phyloP scores from a whole-genome alignment of 2,888 invertebrate species.

The Torymus aiolomorphi region DNA sequence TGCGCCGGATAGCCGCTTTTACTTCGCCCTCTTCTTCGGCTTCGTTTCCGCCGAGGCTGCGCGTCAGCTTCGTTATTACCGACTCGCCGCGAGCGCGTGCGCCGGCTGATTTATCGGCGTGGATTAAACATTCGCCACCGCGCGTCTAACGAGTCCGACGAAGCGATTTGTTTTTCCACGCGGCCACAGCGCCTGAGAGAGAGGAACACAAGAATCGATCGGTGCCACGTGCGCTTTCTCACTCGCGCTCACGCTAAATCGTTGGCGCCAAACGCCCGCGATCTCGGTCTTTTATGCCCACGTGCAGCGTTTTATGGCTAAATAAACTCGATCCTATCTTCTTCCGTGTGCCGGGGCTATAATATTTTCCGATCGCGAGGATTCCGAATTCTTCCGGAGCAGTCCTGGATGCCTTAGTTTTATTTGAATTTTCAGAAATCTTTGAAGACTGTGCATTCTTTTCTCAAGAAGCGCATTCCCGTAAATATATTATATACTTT shows the following conservation, averaged over 20 bases:
- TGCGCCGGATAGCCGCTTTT: constrained; percentile 63
- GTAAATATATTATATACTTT: no score
- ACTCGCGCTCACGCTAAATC: no score
- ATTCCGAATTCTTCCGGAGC: neutral
- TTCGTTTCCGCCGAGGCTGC: constrained; percentile 61
- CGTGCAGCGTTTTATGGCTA: constrained; percentile 1
- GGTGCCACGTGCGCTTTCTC: neutral
- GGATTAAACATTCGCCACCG: constrained; percentile 65
- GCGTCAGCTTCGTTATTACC: constrained; percentile 63
- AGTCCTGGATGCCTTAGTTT: no score
- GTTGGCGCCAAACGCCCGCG: neutral
- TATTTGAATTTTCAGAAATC: no score
- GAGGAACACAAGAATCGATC: constrained; percentile 33
- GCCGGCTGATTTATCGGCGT: constrained; percentile 64
- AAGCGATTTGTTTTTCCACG: constrained; percentile 59
- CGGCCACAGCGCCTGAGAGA: neutral
- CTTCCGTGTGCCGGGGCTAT: neutral
- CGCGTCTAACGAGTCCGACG: constrained; percentile 59
- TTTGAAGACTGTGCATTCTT: no score
- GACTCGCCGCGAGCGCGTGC: constrained; percentile 45
- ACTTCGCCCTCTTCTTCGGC: constrained; percentile 64
- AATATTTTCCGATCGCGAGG: constrained; percentile 17
- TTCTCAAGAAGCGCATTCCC: no score
- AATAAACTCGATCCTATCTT: constrained; percentile 22
- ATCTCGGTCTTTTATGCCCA: constrained; percentile 31